These are phyloP conservation scores for Diarsia rubi DNA, from an alignment of 2,888 invertebrate species.

Conservation along the genomic window DNA sequence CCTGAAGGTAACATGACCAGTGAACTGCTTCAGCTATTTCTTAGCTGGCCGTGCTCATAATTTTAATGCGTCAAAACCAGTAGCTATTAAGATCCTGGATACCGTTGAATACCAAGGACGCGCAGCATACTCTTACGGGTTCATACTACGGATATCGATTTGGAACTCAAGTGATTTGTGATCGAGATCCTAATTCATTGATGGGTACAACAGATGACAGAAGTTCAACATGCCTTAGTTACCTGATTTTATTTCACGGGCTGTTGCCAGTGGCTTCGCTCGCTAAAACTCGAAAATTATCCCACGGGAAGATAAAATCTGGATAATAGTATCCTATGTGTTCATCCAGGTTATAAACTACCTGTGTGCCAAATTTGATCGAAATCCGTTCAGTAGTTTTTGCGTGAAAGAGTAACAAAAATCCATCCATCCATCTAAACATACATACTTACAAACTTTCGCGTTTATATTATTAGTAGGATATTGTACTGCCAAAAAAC, in stretches of 20 bases:
- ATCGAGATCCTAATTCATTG: slow-evolving; percentile 13
- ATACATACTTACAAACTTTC: too few species aligned
- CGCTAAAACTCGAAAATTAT: too few species aligned
- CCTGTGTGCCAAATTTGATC: too few species aligned
- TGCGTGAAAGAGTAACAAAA: too few species aligned
- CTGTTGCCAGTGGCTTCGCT: too few species aligned
- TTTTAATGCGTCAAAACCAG: slow-evolving; percentile 85
- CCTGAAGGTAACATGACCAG: slow-evolving; percentile 53
- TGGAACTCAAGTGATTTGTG: slow-evolving; percentile 22
- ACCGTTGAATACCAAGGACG: slow-evolving; percentile 88
- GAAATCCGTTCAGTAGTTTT: too few species aligned
- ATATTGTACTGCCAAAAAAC: background rate
- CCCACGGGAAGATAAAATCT: too few species aligned
- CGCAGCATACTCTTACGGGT: slow-evolving; percentile 65
- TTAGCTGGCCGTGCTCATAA: slow-evolving; percentile 74
- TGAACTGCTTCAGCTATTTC: slow-evolving; percentile 67
- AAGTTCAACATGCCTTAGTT: background rate
- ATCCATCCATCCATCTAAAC: too few species aligned
- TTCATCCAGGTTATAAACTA: too few species aligned
- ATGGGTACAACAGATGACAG: background rate
- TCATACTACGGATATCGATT: slow-evolving; percentile 62
- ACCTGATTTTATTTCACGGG: background rate
- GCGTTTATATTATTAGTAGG: too few species aligned
- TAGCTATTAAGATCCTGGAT: slow-evolving; percentile 84
- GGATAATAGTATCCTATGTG: too few species aligned